A percentile compares a stretch with the other conserved stretches of the same genome.
phyloP scores from a whole-genome alignment of 2,797 vertebrate genomes.

The Cossypha polioptera region DNA sequence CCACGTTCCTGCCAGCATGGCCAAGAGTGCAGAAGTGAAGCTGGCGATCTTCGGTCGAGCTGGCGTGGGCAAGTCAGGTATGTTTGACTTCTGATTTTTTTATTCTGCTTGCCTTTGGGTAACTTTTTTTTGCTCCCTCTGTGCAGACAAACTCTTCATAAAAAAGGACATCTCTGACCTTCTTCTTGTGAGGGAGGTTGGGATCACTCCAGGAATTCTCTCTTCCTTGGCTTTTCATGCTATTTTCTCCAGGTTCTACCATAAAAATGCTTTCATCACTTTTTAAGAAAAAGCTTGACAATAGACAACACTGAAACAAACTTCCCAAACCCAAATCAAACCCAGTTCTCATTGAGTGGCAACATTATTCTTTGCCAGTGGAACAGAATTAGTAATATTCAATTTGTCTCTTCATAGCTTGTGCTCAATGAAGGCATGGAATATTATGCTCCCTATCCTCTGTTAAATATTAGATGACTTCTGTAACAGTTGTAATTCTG shows the following conservation, averaged over 20 bases:
- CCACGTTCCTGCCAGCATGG: slow-evolving; percentile 75
- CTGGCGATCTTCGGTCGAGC: slow-evolving; percentile 93
- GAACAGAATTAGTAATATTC: not conserved
- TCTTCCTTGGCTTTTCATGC: not conserved
- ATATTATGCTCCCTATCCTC: not conserved
- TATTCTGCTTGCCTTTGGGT: not conserved
- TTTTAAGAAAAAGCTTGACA: not conserved
- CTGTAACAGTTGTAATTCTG: not conserved
- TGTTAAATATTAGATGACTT: not conserved
- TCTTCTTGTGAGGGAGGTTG: not conserved
- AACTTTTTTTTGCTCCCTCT: not conserved
- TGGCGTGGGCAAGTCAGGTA: slow-evolving; percentile 97
- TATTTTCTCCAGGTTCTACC: not conserved
- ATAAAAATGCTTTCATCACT: not conserved
- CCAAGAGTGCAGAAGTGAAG: slow-evolving; percentile 94
- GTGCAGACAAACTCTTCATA: not conserved
- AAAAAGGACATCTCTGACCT: not conserved
- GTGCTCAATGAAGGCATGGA: not conserved
- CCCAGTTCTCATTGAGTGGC: not conserved
- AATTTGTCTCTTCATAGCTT: not conserved
- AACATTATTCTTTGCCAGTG: not conserved
- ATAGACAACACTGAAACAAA: not conserved
- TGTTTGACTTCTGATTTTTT: not conserved
- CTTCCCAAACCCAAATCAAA: not conserved
- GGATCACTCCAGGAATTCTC: not conserved